Evolutionary conservation across 2,888 invertebrate species (phyloP).

Genomic region (Autographa gamma): DNA sequence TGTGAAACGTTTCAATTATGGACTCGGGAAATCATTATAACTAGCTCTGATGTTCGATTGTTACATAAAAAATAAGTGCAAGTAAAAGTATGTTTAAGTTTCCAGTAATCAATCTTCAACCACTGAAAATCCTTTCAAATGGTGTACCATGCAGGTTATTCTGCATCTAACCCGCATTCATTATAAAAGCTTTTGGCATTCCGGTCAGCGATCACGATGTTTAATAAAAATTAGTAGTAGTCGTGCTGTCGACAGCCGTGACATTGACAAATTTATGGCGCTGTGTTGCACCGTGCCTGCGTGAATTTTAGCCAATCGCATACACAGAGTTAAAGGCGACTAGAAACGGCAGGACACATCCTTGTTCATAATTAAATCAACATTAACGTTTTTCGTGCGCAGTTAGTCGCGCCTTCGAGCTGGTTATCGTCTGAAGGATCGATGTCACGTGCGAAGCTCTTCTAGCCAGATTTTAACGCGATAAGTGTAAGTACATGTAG

Average conservation of each 20-base stretch:
- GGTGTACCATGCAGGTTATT: conserved; percentile 34
- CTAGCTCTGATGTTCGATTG: conserved; percentile 1
- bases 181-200: conserved; percentile 62
- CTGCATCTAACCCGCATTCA: conserved; percentile 45
- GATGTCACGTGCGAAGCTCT: conserved; percentile 35
- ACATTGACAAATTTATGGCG: conserved; percentile 80
- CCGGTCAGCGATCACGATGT: conserved; percentile 64
- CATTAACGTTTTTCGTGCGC: conserved; percentile 27
- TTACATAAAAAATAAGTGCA: neutral
- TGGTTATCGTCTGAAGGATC: conserved; percentile 9
- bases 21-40: conserved; percentile 31
- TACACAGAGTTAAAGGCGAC: conserved; percentile 51
- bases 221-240: conserved; percentile 69
- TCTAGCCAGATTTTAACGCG: conserved; percentile 54
- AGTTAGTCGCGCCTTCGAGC: neutral
- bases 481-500: conserved; percentile 29
- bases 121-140: conserved; percentile 35
- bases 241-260: conserved; percentile 63
- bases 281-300: conserved; percentile 47
- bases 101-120: conserved; percentile 11
- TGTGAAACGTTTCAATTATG: conserved; percentile 79
- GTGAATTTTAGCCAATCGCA: conserved; percentile 61
- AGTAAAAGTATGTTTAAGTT: conserved; percentile 4
- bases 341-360: conserved; percentile 53
- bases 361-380: conserved; percentile 23